Conservation (phyloP, 2,797 vertebrate genomes). For the Margarornis squamiger region DNA sequence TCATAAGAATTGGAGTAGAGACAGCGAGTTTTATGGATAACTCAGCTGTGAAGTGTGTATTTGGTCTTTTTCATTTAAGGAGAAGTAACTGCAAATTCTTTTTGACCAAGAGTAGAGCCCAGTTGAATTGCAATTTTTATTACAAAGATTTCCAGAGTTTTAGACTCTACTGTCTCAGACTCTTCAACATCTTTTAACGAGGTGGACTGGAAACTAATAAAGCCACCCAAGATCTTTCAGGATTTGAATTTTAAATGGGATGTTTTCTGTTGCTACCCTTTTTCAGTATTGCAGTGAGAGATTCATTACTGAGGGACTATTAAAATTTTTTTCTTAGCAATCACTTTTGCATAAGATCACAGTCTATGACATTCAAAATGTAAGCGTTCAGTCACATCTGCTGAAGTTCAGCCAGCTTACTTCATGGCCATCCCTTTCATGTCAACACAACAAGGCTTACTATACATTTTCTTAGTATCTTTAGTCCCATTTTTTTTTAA, state of each 20-base stretch:
- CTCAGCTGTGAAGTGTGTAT: not conserved
- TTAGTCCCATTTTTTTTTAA: not conserved
- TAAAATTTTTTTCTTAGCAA: not conserved
- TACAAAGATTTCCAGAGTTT: not conserved
- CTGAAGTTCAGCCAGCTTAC: not conserved
- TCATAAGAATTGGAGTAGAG: not conserved
- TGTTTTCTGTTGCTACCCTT: not conserved
- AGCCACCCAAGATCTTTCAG: not conserved
- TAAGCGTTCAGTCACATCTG: not conserved
- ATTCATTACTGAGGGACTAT: not conserved
- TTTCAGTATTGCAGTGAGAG: not conserved
- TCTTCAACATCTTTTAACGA: not conserved
- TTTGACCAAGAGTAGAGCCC: not conserved
- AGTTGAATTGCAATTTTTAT: not conserved
- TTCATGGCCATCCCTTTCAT: not conserved
- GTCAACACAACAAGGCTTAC: not conserved
- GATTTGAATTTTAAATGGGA: not conserved
- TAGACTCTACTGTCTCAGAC: not conserved
- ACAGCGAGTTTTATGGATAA: not conserved
- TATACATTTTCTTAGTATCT: not conserved
- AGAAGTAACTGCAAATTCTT: not conserved
- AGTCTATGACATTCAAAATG: not conserved
- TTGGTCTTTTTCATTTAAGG: not conserved
- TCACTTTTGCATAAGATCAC: not conserved
- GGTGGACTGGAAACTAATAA: not conserved